These are phyloP conservation scores for Myripristis murdjan DNA, from an alignment of 2,797 vertebrate genomes.

Conservation along the genomic window DNA sequence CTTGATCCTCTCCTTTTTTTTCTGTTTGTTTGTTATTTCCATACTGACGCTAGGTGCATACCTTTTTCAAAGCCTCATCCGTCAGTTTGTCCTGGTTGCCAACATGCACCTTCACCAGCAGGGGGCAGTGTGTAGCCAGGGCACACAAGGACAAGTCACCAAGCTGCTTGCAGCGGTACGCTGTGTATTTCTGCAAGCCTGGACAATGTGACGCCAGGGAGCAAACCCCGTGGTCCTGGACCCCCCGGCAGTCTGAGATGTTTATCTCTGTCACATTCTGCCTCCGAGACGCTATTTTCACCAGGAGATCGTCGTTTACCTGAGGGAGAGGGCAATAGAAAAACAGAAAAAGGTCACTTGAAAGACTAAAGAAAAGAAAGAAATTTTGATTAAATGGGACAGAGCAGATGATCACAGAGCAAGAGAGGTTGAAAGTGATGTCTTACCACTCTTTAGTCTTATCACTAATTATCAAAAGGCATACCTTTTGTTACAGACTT, in stretches of 20 bases:
- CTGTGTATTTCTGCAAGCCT: slow-evolving; percentile 94
- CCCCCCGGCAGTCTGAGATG: slow-evolving; percentile 96
- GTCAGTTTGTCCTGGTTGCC: slow-evolving; percentile 98
- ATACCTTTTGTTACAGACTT: background rate
- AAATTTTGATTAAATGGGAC: background rate
- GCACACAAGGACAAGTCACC: slow-evolving; percentile 93
- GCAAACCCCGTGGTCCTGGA: slow-evolving; percentile 94
- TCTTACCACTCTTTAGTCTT: background rate
- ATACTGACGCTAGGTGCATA: slow-evolving; percentile 60
- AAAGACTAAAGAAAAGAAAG: background rate
- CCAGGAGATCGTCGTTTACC: slow-evolving; percentile 96
- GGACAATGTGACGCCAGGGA: slow-evolving; percentile 93
- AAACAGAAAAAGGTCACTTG: background rate
- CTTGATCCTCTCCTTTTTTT: background rate
- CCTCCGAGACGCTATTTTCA: slow-evolving; percentile 95
- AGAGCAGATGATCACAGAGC: too few relatives aligned
- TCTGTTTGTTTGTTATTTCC: background rate
- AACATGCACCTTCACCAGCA: slow-evolving; percentile 97
- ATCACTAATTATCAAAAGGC: background rate
- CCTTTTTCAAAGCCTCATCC: slow-evolving; percentile 94
- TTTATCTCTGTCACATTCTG: slow-evolving; percentile 98
- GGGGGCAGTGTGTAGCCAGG: slow-evolving; percentile 93
- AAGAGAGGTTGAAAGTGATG: too few relatives aligned
- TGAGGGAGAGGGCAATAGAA: slow-evolving; percentile 56
- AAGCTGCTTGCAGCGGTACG: slow-evolving; percentile 97